phyloP scores from a whole-genome alignment of 2,113 vertebrate species.

The Erythrolamprus reginae region DNA sequence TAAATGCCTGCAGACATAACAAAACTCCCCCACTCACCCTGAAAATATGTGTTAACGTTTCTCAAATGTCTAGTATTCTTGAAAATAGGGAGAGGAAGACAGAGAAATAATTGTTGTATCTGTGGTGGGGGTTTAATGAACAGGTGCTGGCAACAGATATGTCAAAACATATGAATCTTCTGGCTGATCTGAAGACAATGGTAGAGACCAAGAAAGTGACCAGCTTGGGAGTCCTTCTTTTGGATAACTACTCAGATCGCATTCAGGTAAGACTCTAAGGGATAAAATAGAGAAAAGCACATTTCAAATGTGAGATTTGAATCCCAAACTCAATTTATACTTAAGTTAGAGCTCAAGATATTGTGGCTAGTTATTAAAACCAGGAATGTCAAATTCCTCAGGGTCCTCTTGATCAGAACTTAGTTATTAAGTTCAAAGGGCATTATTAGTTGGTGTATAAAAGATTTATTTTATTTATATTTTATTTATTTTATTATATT shows the following conservation, averaged over 20 bases:
- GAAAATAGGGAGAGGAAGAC: not conserved
- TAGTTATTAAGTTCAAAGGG: not conserved
- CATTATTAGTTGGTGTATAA: not conserved
- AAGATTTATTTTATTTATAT: too few relatives aligned
- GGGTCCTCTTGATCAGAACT: not conserved
- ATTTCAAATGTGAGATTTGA: not conserved
- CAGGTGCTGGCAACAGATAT: constrained; percentile 93
- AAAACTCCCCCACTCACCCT: not conserved
- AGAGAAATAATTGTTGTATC: not conserved
- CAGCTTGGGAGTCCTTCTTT: constrained; percentile 82
- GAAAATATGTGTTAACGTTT: not conserved
- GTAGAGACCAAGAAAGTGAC: constrained; percentile 97
- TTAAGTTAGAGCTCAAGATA: not conserved
- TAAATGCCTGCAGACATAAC: not conserved
- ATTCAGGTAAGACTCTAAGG: constrained; percentile 76
- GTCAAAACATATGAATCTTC: constrained; percentile 93
- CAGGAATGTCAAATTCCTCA: not conserved
- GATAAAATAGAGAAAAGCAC: not conserved
- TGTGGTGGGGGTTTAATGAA: not conserved
- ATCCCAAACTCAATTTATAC: too few relatives aligned
- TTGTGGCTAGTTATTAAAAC: not conserved
- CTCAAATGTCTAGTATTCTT: not conserved
- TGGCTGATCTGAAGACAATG: constrained; percentile 93
- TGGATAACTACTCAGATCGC: constrained; percentile 90
- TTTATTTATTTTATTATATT: too few relatives aligned